These are phyloP conservation scores for Oreotrochilus melanogaster DNA, from an alignment of 2,113 vertebrate genomes.

Conservation along the genomic window DNA sequence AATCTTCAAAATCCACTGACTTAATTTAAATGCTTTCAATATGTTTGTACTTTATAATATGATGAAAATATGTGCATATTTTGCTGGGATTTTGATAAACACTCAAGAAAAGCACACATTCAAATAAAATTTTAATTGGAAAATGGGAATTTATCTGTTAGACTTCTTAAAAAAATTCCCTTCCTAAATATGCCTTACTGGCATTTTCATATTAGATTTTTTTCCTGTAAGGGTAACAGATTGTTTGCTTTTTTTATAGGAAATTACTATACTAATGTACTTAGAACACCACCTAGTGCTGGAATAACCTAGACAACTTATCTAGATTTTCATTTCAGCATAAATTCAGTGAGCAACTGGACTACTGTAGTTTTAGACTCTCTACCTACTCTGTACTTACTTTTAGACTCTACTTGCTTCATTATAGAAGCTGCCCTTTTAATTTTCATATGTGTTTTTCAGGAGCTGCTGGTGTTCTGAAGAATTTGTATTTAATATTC, in stretches of 20 bases:
- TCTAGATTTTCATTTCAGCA: background rate
- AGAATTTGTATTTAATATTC: background rate
- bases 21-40: background rate
- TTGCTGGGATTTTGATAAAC: background rate
- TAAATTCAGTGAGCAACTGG: background rate
- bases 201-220: background rate
- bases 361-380: background rate
- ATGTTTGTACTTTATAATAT: background rate
- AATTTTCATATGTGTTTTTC: background rate
- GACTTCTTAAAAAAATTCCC: background rate
- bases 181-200: background rate
- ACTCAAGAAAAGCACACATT: background rate
- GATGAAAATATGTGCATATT: background rate
- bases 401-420: background rate
- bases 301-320: background rate
- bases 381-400: background rate
- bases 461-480: background rate
- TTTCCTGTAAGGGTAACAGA: background rate
- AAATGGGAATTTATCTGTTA: background rate
- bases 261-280: background rate
- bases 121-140: background rate
- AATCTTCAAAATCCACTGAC: background rate
- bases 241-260: background rate
- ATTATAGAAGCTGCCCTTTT: background rate
- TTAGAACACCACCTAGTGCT: background rate